Base-by-base conservation (phyloP, 2,888 invertebrate genomes). In the Troides aeacus region DNA sequence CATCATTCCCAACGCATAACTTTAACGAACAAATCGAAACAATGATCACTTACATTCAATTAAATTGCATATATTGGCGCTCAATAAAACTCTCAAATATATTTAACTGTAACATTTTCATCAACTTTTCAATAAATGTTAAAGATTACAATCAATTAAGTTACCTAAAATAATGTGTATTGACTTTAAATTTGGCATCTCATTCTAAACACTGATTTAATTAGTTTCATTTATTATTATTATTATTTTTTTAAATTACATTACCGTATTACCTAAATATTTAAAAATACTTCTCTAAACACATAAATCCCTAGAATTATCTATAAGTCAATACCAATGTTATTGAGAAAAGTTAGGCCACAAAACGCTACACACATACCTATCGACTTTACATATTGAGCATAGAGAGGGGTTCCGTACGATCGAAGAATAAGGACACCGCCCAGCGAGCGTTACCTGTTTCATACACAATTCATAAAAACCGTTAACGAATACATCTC, bases 131-230 rank as follows among this genome's bases (percentile, higher is more conserved):
- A 90, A 90, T 91, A 90, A 90, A 90, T 84, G 90, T 90, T 89
- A 90, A 46, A 88, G 89, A 89, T 90, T 90, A 90, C 83, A 84
- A 46, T 90, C 89, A 90, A 87, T 91, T 91, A 92, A 83, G 82
- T 84, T 93, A 93, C 93, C 93, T 93, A 92, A 92, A 91, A 90
- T 93, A 93, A 93, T 88, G 89, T 89, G 94, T 94, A 94, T 94
- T 94, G 94, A 94, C 94, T 94, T 94, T 93, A 90, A 91, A 94
- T 94, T 94, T 94, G 94, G 94, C 94, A 94, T 90, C 92, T 92
- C 90, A 86, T 89, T 86, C 92, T 92, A 92, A 90, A 92, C 92
- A 92, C 90, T 88, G 91, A 92, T 89, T 90, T 90, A 90, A 86
- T 87, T 83, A 82, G 82, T 86, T 80, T 53, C 53, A 18, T 53